phyloP scores from a whole-genome alignment of 2,797 vertebrate genomes.

The Poeciliopsis infans region DNA sequence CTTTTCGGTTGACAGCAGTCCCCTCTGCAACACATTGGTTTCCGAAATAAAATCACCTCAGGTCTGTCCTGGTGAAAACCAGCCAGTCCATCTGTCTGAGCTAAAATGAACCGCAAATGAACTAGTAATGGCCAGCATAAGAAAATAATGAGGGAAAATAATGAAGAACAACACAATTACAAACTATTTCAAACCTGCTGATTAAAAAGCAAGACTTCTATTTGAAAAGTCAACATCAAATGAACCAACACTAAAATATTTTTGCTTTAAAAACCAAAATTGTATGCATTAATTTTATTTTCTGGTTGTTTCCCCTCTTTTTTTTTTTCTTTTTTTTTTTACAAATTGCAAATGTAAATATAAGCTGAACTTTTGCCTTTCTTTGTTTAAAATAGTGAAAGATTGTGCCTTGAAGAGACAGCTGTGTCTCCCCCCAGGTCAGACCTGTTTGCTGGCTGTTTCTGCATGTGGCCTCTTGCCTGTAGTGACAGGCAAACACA shows the following conservation, averaged over 20 bases:
- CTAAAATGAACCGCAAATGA: conserved; percentile 31
- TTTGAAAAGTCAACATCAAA: background rate
- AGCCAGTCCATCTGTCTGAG: conserved; percentile 34
- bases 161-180: conserved; percentile 3
- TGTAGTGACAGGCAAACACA: conserved; percentile 52
- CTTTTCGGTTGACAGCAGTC: conserved; percentile 23
- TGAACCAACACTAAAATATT: background rate
- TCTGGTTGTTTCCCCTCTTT: too few species aligned
- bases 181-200: conserved; percentile 1
- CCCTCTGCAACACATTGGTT: conserved; percentile 2
- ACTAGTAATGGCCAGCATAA: conserved; percentile 15
- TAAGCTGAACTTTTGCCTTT: background rate
- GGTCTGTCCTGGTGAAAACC: conserved; percentile 20
- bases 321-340: background rate
- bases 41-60: conserved; percentile 47
- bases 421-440: conserved; percentile 29
- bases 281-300: background rate
- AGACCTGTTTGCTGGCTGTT: conserved; percentile 31
- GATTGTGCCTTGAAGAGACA: conserved; percentile 35
- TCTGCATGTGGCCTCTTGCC: conserved; percentile 31
- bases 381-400: background rate
- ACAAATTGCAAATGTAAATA: background rate
- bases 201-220: background rate
- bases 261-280: background rate
- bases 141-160: conserved; percentile 4